These are phyloP conservation scores for Nezara viridula DNA, from an alignment of 2,888 invertebrate genomes.

Conservation along the genomic window DNA sequence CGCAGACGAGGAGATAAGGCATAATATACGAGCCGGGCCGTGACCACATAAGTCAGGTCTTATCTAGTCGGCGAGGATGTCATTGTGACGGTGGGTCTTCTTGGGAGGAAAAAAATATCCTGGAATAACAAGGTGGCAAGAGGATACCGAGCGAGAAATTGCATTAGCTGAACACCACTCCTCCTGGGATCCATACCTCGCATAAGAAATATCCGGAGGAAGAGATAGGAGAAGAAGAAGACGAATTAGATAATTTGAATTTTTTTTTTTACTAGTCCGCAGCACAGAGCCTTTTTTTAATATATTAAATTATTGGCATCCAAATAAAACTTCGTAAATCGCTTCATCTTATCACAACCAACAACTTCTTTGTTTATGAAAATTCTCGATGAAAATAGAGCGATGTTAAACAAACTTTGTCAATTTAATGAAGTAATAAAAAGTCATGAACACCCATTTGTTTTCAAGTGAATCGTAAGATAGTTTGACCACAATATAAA, in stretches of 20 bases:
- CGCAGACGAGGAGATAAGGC: not conserved
- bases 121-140: conserved; percentile 5
- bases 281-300: no score
- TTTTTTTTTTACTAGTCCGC: no score
- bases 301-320: no score
- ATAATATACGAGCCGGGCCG: not conserved
- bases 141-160: conserved; percentile 6
- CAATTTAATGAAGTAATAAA: no score
- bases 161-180: not conserved
- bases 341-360: no score
- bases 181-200: not conserved
- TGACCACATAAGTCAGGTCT: conserved; percentile 12
- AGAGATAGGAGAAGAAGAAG: not conserved
- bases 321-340: no score
- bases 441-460: no score
- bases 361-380: no score
- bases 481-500: no score
- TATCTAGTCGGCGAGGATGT: not conserved
- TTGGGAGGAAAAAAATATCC: not conserved
- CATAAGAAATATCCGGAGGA: not conserved
- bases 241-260: not conserved
- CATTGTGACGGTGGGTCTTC: not conserved
- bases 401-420: no score
- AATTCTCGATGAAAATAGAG: no score
- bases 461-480: no score